A percentile compares a stretch with the other conserved stretches of the same genome.
Evolutionary conservation across 2,797 vertebrate species (phyloP).

Genomic region (Florisuga fusca): DNA sequence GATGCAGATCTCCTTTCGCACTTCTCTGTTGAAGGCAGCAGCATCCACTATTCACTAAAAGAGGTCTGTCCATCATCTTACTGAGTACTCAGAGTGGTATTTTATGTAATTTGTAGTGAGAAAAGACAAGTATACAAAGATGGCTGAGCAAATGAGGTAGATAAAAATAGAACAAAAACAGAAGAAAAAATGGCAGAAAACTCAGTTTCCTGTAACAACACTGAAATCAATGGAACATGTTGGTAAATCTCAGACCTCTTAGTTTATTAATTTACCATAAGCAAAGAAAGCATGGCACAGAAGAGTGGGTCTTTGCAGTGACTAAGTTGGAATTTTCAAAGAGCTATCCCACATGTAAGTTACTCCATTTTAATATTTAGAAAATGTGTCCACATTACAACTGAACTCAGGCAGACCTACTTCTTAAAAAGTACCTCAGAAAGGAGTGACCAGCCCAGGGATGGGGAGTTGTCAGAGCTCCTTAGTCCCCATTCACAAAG

Average conservation of each 20-base stretch:
- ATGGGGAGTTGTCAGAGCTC: fast-evolving
- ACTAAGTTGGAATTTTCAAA: background rate
- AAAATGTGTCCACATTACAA: background rate
- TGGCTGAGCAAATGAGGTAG: background rate
- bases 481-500: background rate
- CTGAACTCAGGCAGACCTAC: background rate
- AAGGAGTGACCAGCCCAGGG: background rate
- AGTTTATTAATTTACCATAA: background rate
- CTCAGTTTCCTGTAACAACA: background rate
- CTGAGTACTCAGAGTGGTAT: fast-evolving
- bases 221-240: background rate
- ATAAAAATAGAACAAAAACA: background rate
- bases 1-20: background rate
- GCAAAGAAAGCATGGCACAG: background rate
- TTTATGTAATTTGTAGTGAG: fast-evolving
- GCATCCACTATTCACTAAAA: background rate
- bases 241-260: background rate
- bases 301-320: background rate
- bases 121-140: background rate
- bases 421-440: background rate
- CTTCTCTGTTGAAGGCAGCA: background rate
- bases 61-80: background rate
- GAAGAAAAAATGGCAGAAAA: background rate
- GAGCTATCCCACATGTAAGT: background rate
- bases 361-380: background rate